phyloP scores from a whole-genome alignment of 2,797 vertebrate genomes.

The Halcyon badia region DNA sequence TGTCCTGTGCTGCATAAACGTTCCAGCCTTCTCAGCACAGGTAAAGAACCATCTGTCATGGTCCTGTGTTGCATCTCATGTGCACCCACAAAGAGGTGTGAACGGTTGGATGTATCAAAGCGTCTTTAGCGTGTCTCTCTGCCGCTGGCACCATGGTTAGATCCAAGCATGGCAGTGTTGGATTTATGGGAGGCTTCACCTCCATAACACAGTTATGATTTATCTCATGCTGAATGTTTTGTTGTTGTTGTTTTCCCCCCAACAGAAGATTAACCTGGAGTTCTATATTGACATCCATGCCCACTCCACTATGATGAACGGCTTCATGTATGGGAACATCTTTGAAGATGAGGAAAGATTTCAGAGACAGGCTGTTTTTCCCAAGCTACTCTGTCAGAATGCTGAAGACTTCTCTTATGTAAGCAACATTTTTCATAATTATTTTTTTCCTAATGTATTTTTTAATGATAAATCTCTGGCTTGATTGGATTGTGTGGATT shows the following conservation, averaged over 20 bases:
- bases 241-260: conserved; percentile 24
- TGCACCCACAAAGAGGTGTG: not conserved
- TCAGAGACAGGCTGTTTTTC: conserved; percentile 94
- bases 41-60: not conserved
- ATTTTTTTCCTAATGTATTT: not conserved
- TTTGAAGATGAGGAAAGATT: conserved; percentile 96
- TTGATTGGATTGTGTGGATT: not conserved
- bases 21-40: not conserved
- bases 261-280: conserved; percentile 94
- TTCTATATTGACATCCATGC: conserved; percentile 99
- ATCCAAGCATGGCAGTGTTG: not conserved
- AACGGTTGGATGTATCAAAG: not conserved
- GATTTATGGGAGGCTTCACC: conserved; percentile 37
- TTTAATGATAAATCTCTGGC: not conserved
- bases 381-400: conserved; percentile 94
- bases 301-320: conserved; percentile 99
- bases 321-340: conserved; percentile 99
- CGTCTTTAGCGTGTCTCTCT: not conserved
- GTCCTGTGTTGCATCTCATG: not conserved
- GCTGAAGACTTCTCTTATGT: conserved; percentile 97
- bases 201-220: conserved; percentile 11
- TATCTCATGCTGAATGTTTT: conserved; percentile 27
- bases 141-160: not conserved
- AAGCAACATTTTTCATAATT: conserved; percentile 70
- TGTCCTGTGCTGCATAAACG: not conserved